Percentiles rank a stretch among this genome's conserved stretches.
Conservation (phyloP, 2,113 vertebrate species). For the Ictidomys tridecemlineatus region DNA sequence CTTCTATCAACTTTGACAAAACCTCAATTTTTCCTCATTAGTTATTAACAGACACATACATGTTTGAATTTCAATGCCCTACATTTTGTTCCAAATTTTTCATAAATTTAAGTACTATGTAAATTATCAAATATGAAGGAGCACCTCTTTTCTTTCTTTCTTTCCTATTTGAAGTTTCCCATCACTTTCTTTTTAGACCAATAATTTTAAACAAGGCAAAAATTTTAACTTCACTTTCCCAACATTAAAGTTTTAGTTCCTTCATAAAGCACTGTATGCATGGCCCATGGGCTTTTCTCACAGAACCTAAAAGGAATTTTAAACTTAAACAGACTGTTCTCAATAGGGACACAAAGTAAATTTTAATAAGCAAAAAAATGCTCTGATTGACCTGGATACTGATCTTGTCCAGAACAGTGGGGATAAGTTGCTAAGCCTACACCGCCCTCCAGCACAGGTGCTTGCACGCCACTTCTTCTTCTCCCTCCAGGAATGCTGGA, state of each 20-base stretch:
- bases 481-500: no score
- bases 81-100: constrained; percentile 20
- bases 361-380: constrained; percentile 6
- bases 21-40: constrained; percentile 6
- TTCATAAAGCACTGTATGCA: background rate
- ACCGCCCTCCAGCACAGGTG: background rate
- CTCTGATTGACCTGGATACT: background rate
- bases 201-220: constrained; percentile 19
- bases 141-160: no score
- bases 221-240: constrained; percentile 11
- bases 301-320: background rate
- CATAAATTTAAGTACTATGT: background rate
- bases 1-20: background rate
- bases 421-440: background rate
- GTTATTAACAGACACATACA: constrained; percentile 26
- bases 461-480: no score
- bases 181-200: background rate
- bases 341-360: background rate
- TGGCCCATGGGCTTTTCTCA: background rate
- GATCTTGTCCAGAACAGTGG: background rate
- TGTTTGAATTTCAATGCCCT: background rate
- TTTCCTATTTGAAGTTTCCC: background rate
- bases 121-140: no score
- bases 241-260: background rate
- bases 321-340: constrained; percentile 14